Conservation (phyloP, 2,888 invertebrate species). For the Pyrochroa serraticornis region DNA sequence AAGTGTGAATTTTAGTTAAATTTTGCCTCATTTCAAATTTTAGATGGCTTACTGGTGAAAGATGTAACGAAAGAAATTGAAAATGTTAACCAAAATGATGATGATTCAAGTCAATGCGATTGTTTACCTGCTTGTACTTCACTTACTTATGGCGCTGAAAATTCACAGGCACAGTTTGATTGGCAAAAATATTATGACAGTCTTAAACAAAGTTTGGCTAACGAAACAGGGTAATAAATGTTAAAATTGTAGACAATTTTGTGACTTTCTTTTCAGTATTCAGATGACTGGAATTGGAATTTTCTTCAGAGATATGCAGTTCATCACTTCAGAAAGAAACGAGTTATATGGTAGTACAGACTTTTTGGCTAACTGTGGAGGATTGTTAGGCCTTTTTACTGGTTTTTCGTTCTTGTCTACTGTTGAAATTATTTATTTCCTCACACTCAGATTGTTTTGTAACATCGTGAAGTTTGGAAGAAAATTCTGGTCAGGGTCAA, state of each 20-base stretch:
- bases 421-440: constrained; percentile 66
- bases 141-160: constrained; percentile 73
- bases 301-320: constrained; percentile 73
- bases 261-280: constrained; percentile 54
- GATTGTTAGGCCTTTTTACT: constrained; percentile 66
- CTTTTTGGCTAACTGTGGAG: constrained; percentile 65
- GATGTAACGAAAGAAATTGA: too few species aligned
- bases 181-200: constrained; percentile 66
- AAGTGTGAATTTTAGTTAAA: too few species aligned
- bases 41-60: too few species aligned
- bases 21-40: too few species aligned
- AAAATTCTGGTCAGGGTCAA: constrained; percentile 55
- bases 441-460: constrained; percentile 60
- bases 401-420: constrained; percentile 70
- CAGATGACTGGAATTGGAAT: constrained; percentile 68
- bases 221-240: constrained; percentile 51
- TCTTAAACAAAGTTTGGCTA: constrained; percentile 56
- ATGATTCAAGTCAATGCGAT: constrained; percentile 54
- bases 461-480: constrained; percentile 59
- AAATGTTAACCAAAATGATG: constrained; percentile 31
- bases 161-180: constrained; percentile 73
- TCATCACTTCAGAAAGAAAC: constrained; percentile 62
- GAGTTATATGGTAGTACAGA: constrained; percentile 65
- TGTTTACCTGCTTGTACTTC: constrained; percentile 74
- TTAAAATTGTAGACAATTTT: background rate